Evolutionary conservation across 2,113 vertebrate species (phyloP).

Genomic region (Psephotus haematonotus): DNA sequence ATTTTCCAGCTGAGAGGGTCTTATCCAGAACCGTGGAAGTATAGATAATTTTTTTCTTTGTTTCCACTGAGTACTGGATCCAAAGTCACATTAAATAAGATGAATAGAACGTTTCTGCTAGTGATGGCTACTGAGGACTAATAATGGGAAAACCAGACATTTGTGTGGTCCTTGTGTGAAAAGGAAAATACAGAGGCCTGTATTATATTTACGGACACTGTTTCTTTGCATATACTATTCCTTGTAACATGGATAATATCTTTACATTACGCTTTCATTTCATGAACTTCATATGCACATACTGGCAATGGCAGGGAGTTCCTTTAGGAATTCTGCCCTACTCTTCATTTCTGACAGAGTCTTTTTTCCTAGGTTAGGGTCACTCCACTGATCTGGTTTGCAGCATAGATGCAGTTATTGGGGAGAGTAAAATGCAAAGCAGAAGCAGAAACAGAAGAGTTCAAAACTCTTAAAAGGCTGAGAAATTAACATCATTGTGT

Average conservation of each 20-base stretch:
- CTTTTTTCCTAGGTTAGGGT: not conserved
- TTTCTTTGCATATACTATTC: not conserved
- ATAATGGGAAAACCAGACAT: not conserved
- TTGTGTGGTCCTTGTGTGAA: not conserved
- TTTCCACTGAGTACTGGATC: not conserved
- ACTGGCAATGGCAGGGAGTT: not conserved
- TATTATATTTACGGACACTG: not conserved
- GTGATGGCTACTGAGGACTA: not conserved
- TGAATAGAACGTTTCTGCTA: not conserved
- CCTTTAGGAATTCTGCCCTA: not conserved
- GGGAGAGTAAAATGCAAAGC: not conserved
- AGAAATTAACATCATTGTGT: not conserved
- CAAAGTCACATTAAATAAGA: constrained; percentile 32
- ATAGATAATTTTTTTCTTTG: constrained; percentile 40
- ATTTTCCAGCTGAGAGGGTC: constrained; percentile 52
- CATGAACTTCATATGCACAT: not conserved
- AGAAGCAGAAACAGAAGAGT: not conserved
- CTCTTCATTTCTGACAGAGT: not conserved
- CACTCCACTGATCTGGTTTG: not conserved
- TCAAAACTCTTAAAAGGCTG: not conserved
- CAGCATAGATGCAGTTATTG: not conserved
- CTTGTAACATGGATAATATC: not conserved
- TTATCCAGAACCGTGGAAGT: constrained; percentile 9
- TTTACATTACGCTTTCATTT: not conserved
- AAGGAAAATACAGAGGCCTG: not conserved